phyloP scores from a whole-genome alignment of 2,797 vertebrate genomes.

The Enteromius unitaeniatus region DNA sequence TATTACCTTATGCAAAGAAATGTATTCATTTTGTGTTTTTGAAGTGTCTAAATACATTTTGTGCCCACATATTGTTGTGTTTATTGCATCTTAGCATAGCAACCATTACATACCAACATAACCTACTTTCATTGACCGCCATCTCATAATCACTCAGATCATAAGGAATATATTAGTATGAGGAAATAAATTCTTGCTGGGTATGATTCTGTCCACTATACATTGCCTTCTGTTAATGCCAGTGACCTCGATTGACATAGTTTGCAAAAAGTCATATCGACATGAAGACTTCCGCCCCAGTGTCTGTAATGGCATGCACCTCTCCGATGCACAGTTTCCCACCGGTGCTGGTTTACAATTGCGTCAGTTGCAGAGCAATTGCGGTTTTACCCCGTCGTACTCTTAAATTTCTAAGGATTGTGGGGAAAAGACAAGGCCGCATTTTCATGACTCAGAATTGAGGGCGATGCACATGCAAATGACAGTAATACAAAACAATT shows the following conservation, averaged over 20 bases:
- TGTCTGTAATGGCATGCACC: neutral
- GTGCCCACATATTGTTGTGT: neutral
- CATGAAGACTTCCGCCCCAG: constrained; percentile 12
- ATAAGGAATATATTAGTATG: constrained; percentile 1
- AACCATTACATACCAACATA: constrained; percentile 16
- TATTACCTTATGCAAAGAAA: neutral
- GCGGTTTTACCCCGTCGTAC: neutral
- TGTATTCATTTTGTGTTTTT: neutral
- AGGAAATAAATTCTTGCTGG: neutral
- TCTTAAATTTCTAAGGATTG: neutral
- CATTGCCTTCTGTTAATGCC: constrained; percentile 25
- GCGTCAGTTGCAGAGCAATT: constrained; percentile 9
- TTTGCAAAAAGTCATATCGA: constrained; percentile 27
- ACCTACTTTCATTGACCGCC: constrained; percentile 26
- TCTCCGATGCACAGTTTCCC: constrained; percentile 24
- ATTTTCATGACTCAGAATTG: constrained; percentile 18
- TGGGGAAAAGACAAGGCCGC: neutral
- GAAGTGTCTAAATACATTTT: neutral
- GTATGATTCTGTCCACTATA: constrained; percentile 18
- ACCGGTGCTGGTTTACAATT: constrained; percentile 5
- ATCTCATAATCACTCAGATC: neutral
- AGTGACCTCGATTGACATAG: constrained; percentile 28
- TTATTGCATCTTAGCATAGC: constrained; percentile 18
- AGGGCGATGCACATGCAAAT: neutral
- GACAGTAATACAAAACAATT: constrained; percentile 5